Base-by-base conservation (phyloP, 2,113 vertebrate genomes). In the Hucho hucho region DNA sequence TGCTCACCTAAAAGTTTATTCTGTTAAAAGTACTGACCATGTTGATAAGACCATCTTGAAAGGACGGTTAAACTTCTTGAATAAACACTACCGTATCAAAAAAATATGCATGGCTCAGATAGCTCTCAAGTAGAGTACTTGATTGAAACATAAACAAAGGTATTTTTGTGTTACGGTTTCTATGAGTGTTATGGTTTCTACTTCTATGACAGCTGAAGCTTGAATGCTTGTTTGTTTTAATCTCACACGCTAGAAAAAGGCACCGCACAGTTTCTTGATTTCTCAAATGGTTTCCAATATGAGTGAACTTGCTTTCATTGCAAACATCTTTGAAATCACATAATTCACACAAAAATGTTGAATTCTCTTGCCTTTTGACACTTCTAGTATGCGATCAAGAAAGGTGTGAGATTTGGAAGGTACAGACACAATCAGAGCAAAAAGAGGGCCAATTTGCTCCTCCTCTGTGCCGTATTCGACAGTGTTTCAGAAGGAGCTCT, bases 21-120 rank as follows among this genome's bases (percentile, higher is more conserved):
- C 7, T 70, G 53, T 64, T 77, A 80, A n/a, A n/a, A 84, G 58
- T 86, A 75, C 69, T 77, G 67, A 13, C 74, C 72, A 64, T 86
- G 76, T 63, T 64, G 43, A 75, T 75, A 83, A 1, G 70, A 37
- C 7, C 7, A 77, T 7, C 70, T 46, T 2, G 61, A 79, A 12
- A 71, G 59, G 43, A 73, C 47, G 16, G 65, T 14, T 43, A 58
- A n/a, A 6, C 6, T 2, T 78, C 56, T 28, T 73, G 28, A 37
- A 20, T 28, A 18, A 70, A 75, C 26, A 75, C 16, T 4, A 75
- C 20, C 32, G 37, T 75, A 20, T 73, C 64, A 28, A 37, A 29
- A 78, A 81, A 73, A 72, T 76, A 18, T 49, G 56, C 20, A 0
- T 5, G 4, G 46, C 63, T 76, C 64, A 86, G 32, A 49, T 81